phyloP scores from a whole-genome alignment of 92 coral and sea anemone species.

The Epizoanthus illoricatus region DNA sequence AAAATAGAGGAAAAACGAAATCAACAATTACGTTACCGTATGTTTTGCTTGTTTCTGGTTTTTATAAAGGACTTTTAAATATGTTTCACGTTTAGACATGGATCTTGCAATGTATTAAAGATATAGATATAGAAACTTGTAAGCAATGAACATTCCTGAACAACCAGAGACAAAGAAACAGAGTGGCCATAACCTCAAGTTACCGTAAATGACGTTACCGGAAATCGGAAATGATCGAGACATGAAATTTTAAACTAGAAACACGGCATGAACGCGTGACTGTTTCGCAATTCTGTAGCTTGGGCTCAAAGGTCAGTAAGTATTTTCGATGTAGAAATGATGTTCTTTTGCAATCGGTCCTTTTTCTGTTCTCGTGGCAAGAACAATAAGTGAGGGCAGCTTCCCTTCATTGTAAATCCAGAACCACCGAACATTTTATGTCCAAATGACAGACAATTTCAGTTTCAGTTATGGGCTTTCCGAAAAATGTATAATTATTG shows the following conservation, averaged over 20 bases:
- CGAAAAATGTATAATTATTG: too few species aligned
- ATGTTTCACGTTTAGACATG: too few species aligned
- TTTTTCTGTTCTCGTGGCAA: too few species aligned
- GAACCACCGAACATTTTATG: too few species aligned
- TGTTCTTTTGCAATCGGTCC: too few species aligned
- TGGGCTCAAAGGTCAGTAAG: too few species aligned
- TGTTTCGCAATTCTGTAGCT: background rate
- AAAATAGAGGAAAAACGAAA: background rate
- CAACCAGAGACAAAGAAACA: slow-evolving; percentile 10
- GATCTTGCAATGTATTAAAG: background rate
- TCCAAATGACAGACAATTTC: too few species aligned
- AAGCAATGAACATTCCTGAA: background rate
- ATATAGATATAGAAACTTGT: background rate
- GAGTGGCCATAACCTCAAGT: background rate
- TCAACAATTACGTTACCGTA: background rate
- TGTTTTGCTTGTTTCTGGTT: background rate
- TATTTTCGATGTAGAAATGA: too few species aligned
- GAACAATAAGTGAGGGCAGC: too few species aligned
- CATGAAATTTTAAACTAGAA: background rate
- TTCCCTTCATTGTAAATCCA: too few species aligned
- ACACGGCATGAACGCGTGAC: slow-evolving; percentile 5
- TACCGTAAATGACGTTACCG: slow-evolving; percentile 5
- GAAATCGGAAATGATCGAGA: background rate
- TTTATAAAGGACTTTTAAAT: background rate
- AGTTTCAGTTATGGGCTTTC: too few species aligned